Base-by-base conservation (phyloP, 2,888 invertebrate species). In the Ochlodes sylvanus region DNA sequence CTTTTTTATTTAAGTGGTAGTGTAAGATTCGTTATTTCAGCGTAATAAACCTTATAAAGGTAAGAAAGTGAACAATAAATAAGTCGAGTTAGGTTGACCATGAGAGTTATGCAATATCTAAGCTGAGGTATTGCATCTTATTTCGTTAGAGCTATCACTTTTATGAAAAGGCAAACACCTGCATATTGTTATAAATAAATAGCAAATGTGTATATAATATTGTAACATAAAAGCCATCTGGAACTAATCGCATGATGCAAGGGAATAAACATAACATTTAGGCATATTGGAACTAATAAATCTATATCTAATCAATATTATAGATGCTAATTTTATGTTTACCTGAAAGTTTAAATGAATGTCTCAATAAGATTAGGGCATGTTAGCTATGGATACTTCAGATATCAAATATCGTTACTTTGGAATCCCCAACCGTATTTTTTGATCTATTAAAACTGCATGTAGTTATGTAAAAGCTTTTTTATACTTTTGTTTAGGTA, bases 401-500 rank as follows among this genome's bases (percentile, higher is more conserved):
- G 34, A 61, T 67, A 61, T 52, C 27, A 17, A 27, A 57, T 57
- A n/a, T 38, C 15, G n/a, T 44, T 44, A 42, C 17, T 58, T 42
- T 69, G 3, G 34, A 55, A 64, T 27, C 60, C 34, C 58, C 41
- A 55, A 44, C 6, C 32, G 19, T 63, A 44, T 21, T 41, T 15
- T 57, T 58, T 58, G 56, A 50, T 52, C 27, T 60, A 32, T 64
- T 66, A 68, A 32, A 66, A 71, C 70, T 75, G 87, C 87, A 87
- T 87, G 87, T 27, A 27, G 69, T 78, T 50, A 52, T 54, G 60
- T 66, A 41, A 38, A 27, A 78, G 76, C 71, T 68, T 83, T 88
- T 77, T 82, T 80, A 72, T 79, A 79, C 82, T 86, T 50, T 82
- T 77, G 75, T 86, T 86, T 12, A 54, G 83, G 81, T 84, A 84